phyloP scores from a whole-genome alignment of 1,140 invertebrate genomes.

The Tribolium castaneum region DNA sequence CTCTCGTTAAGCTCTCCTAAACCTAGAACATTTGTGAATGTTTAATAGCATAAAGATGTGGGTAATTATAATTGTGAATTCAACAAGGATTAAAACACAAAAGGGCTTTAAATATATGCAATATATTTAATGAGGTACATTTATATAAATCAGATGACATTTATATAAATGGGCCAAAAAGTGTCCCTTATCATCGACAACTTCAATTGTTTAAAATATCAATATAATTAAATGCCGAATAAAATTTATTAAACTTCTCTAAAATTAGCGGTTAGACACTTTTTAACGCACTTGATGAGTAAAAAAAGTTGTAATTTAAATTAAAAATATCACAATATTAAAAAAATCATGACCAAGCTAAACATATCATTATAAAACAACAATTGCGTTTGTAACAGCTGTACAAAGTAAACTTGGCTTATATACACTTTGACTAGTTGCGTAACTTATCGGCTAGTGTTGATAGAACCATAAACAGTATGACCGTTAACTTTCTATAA shows the following conservation, averaged over 20 bases:
- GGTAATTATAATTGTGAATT: too few relatives aligned
- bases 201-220: background rate
- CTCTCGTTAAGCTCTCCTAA: too few relatives aligned
- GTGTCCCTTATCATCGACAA: background rate
- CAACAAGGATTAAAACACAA: background rate
- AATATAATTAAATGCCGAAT: background rate
- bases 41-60: too few relatives aligned
- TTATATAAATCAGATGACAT: slow-evolving; percentile 24
- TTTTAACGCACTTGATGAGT: slow-evolving; percentile 11
- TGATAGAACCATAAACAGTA: slow-evolving; percentile 14
- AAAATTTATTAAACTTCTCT: background rate
- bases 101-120: background rate
- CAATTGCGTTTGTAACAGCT: slow-evolving; percentile 35
- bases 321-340: slow-evolving; percentile 28
- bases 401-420: slow-evolving; percentile 38
- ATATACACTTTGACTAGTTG: slow-evolving; percentile 42
- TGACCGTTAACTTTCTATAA: background rate
- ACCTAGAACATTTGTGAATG: too few relatives aligned
- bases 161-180: slow-evolving; percentile 34
- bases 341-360: slow-evolving; percentile 14
- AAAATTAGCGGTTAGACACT: background rate
- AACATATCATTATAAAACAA: slow-evolving; percentile 21
- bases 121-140: slow-evolving; percentile 29
- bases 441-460: slow-evolving; percentile 14
- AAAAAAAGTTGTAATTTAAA: background rate